phyloP scores from a whole-genome alignment of 2,113 vertebrate genomes.

The Camelus bactrianus region DNA sequence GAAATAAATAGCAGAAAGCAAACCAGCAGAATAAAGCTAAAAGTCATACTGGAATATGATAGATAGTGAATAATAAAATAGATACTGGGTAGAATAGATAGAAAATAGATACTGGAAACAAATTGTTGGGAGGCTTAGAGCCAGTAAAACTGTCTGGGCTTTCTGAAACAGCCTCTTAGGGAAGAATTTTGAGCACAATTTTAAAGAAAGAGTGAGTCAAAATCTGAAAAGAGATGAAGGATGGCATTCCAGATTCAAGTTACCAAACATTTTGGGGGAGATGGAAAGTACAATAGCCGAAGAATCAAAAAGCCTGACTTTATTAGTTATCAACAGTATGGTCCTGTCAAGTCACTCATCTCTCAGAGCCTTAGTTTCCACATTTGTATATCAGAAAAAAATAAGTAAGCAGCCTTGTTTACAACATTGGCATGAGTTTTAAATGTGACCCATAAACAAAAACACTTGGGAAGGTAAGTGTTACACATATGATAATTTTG shows the following conservation, averaged over 20 bases:
- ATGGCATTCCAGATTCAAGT: not conserved
- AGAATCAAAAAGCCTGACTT: not conserved
- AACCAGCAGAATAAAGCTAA: constrained; percentile 35
- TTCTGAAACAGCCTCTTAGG: not conserved
- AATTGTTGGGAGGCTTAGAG: not conserved
- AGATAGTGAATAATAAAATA: not conserved
- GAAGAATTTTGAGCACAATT: constrained; percentile 40
- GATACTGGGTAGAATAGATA: not conserved
- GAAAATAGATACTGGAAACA: not conserved
- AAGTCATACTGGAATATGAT: constrained; percentile 42
- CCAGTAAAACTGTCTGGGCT: not conserved
- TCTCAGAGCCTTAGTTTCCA: not conserved
- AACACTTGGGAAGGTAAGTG: not conserved
- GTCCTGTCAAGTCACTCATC: not conserved
- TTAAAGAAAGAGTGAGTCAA: not conserved
- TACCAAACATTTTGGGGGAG: not conserved
- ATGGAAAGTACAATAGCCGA: not conserved
- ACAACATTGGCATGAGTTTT: not conserved
- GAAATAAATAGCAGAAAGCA: not conserved
- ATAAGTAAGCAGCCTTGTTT: not conserved
- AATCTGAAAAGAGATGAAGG: not conserved
- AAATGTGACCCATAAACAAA: not conserved
- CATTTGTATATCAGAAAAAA: not conserved
- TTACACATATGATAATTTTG: not conserved
- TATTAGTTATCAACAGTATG: not conserved